phyloP scores from a whole-genome alignment of 2,113 vertebrate genomes.

The Morphnarchus princeps region DNA sequence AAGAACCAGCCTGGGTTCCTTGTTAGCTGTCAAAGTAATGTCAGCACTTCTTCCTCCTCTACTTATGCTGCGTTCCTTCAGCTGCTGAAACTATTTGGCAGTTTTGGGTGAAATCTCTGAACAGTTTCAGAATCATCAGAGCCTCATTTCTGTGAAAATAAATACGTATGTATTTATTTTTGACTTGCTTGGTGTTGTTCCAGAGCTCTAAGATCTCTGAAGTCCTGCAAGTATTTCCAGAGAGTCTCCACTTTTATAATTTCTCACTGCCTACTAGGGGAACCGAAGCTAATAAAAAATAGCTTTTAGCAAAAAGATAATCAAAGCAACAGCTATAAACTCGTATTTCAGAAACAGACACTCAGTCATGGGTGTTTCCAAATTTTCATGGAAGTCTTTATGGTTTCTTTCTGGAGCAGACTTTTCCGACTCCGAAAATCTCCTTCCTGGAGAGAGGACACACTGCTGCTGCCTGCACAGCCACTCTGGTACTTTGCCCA shows the following conservation, averaged over 20 bases:
- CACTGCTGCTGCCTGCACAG: not conserved
- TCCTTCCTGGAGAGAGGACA: not conserved
- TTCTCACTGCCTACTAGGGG: not conserved
- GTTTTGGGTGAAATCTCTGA: not conserved
- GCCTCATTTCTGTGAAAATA: not conserved
- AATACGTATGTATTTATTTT: not conserved
- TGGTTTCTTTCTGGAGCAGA: not conserved
- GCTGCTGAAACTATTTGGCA: not conserved
- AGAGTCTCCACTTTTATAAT: not conserved
- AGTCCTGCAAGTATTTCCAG: not conserved
- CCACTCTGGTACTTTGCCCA: not conserved
- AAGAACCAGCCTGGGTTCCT: not conserved
- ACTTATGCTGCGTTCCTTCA: rapidly evolving
- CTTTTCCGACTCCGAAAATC: not conserved
- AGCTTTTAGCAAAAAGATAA: not conserved
- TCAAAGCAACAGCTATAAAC: not conserved
- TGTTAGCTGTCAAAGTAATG: not conserved
- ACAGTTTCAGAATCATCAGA: not conserved
- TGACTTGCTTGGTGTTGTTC: not conserved
- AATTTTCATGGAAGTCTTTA: not conserved
- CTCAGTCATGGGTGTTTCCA: not conserved
- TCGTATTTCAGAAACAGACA: not conserved
- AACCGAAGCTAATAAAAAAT: not conserved
- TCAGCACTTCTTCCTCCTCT: not conserved
- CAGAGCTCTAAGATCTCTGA: not conserved